Base-by-base conservation (phyloP, 2,113 vertebrate genomes). In the Lepus europaeus region DNA sequence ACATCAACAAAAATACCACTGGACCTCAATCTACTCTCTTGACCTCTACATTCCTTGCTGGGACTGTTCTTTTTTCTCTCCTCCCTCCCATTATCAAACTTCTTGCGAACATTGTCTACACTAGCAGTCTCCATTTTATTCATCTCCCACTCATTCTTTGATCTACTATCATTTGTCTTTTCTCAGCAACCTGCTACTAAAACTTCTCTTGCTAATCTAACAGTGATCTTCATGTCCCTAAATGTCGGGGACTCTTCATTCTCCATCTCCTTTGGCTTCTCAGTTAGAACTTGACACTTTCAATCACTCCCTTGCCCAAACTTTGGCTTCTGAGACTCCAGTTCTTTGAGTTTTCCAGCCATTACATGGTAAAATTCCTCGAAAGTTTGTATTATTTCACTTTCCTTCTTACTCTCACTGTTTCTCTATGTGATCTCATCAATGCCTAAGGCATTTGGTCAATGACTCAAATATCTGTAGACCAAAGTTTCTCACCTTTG, bases 401-500 rank as follows among this genome's bases (percentile, higher is more conserved):
- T 64, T 59, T 87, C 63, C 51, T 94, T 73, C 20, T 39, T 59
- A 59, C 3, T 51, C 11, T 82, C 22, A 51, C 4, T 51, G 33
- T 59, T 73, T 14, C 45, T 61, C 8, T 85, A 0, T 78, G 14
- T 56, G 13, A 29, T 36, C 45, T 89, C 31, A 89, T 73, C n/a
- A 91, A 22, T 33, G n/a, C 25, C 51, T 49, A 61, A 77, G 6
- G 45, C 17, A 68, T 69, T 78, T 66, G 84, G 39, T 16, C 69
- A 91, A 9, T 49, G 74, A 63, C 22, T 69, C 36, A n/a, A 51
- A 69, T 61, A 79, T 56, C 27, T 74, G 17, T 80, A 89, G 25
- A n/a, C 14, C 29, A 74, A 19, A 80, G 51, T 51, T 83, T 87
- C 77, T 94, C 27, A 53, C 33, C 49, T 45, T 89, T 85, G 85